A percentile compares a stretch with the other conserved stretches of the same genome.
phyloP scores from a whole-genome alignment of 1,140 invertebrate species.

The Condylostylus longicornis region DNA sequence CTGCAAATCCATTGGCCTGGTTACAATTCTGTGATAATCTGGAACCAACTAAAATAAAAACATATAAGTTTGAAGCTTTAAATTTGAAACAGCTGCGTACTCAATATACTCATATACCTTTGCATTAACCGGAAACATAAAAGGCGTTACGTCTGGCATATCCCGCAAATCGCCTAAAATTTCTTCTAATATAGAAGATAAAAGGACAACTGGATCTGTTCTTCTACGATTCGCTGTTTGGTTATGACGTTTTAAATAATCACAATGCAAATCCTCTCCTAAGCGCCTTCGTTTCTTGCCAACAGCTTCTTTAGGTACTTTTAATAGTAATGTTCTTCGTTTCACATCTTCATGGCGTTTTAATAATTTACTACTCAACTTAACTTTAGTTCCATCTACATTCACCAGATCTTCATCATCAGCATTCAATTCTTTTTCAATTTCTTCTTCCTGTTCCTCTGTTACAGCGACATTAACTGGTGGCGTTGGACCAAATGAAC shows the following conservation, averaged over 20 bases:
- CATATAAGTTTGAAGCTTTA: no score
- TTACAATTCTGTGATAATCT: constrained; percentile 87
- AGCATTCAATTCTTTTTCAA: constrained; percentile 55
- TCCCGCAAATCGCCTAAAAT: constrained; percentile 90
- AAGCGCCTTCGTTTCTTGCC: constrained; percentile 52
- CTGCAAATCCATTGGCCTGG: constrained; percentile 92
- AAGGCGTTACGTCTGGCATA: constrained; percentile 81
- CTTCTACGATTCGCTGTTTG: constrained; percentile 81
- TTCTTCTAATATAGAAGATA: constrained; percentile 82
- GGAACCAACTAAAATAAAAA: constrained; percentile 52
- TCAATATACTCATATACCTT: constrained; percentile 60
- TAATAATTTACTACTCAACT: constrained; percentile 62
- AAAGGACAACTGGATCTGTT: constrained; percentile 89
- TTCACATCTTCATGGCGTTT: constrained; percentile 68
- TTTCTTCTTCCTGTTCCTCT: constrained; percentile 69
- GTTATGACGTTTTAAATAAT: constrained; percentile 81
- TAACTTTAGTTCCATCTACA: constrained; percentile 82
- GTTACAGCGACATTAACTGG: constrained; percentile 60
- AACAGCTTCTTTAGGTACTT: constrained; percentile 66
- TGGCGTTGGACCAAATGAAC: constrained; percentile 40
- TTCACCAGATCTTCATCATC: constrained; percentile 80
- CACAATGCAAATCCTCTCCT: constrained; percentile 65
- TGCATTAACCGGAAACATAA: constrained; percentile 85
- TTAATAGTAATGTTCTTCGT: constrained; percentile 59
- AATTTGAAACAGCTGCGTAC: constrained; percentile 7